Base-by-base conservation (phyloP, 2,888 invertebrate species). In the Leptopilina syphax region DNA sequence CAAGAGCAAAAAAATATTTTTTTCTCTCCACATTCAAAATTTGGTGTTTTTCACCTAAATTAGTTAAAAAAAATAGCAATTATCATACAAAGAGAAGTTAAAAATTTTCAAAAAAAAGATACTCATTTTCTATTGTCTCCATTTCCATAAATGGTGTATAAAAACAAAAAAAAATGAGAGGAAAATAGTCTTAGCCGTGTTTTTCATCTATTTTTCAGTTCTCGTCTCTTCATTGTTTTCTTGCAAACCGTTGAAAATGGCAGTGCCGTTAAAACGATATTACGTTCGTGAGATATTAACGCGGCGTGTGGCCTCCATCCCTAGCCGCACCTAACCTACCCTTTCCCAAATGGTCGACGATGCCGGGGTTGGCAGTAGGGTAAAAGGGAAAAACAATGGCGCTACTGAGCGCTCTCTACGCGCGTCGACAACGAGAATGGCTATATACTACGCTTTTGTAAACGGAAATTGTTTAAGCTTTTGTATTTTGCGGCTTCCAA, bases 401-500 rank as follows among this genome's bases (percentile, higher is more conserved):
- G 84, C 83, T 83, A 84, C 86, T 85, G 82, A 81, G n/a, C 47
- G n/a, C 47, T 65, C 34, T 34, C 34, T 34, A 34, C 34, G 50
- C 41, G 63, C 65, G 79, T 50, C 84, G 77, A 78, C 34, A 80
- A 80, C 84, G 84, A 79, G 86, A 87, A 87, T 83, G 83, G 87
- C 83, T 80, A 76, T 83, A 86, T 87, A 10, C 50, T 50, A 86
- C 87, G 50, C 50, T 50, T 89, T 88, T 88, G 88, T 88, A 84
- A 85, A 83, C 87, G 87, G 87, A 88, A 89, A 89, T 89, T 88
- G 89, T 89, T 89, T 86, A 86, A 90, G 89, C 88, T 87, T 89
- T 90, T 88, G 87, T 88, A 88, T 89, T 89, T 88, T 88, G 87
- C 83, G 89, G 89, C 89, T 89, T 89, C 89, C 86, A 87, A 89